Evolutionary conservation across 2,888 invertebrate species (phyloP).

Genomic region (Nephrocerus scutellatus): DNA sequence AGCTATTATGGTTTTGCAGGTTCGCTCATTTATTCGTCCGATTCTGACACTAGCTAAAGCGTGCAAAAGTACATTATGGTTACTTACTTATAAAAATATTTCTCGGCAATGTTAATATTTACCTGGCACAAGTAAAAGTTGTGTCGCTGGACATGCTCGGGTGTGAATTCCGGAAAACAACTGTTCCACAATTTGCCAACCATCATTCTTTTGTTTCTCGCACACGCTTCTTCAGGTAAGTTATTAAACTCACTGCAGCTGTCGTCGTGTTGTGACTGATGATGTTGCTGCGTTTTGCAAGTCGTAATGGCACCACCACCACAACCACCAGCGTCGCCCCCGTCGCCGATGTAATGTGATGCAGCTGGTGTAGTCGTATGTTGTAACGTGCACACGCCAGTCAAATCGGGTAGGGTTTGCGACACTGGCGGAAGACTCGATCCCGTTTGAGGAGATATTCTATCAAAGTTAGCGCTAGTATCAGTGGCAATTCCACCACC

Average conservation of each 20-base stretch:
- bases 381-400: too few species aligned
- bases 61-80: too few species aligned
- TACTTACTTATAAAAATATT: too few species aligned
- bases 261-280: constrained; percentile 32
- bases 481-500: constrained; percentile 11
- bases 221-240: constrained; percentile 36
- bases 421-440: too few species aligned
- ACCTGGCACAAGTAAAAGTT: constrained; percentile 48
- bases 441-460: too few species aligned
- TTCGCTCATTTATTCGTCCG: too few species aligned
- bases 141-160: constrained; percentile 46
- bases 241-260: constrained; percentile 42
- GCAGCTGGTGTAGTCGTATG: constrained; percentile 5
- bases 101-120: too few species aligned
- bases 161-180: constrained; percentile 46
- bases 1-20: too few species aligned
- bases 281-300: constrained; percentile 26
- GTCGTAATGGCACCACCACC: too few species aligned
- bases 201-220: constrained; percentile 46
- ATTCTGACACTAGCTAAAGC: too few species aligned
- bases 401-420: constrained; percentile 17
- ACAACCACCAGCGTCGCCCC: constrained; percentile 24
- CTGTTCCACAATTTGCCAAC: constrained; percentile 48
- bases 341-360: constrained; percentile 25
- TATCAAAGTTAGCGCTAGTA: constrained; percentile 12